Percentiles rank a stretch among this genome's conserved stretches.
Evolutionary conservation across 2,797 vertebrate genomes (phyloP).

Genomic region (Perodicticus potto): DNA sequence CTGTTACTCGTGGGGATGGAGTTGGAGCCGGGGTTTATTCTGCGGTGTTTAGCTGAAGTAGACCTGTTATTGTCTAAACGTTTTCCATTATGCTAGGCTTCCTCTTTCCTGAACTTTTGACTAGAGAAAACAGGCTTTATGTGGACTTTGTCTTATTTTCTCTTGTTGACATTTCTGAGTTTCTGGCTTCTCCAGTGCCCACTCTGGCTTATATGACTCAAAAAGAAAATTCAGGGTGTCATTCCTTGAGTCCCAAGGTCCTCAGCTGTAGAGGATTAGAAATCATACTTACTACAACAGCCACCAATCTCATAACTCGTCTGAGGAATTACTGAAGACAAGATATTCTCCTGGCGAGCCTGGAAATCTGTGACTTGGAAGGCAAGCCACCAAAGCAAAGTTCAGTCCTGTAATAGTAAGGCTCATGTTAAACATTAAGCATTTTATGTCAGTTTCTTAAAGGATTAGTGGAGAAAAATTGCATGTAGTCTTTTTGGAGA

Average conservation of each 20-base stretch:
- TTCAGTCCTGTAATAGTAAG: too few relatives aligned
- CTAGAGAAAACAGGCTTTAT: not conserved
- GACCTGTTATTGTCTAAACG: not conserved
- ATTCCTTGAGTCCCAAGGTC: not conserved
- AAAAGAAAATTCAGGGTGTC: constrained; percentile 13
- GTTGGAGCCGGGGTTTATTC: not conserved
- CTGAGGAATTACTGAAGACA: too few relatives aligned
- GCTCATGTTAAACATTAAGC: too few relatives aligned
- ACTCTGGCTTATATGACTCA: not conserved
- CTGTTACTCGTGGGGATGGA: not conserved
- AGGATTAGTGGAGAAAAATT: too few relatives aligned
- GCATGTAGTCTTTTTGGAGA: too few relatives aligned
- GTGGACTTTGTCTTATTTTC: not conserved
- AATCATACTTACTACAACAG: too few relatives aligned
- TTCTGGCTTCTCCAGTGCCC: not conserved
- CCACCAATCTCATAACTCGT: too few relatives aligned
- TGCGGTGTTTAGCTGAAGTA: not conserved
- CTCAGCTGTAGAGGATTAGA: not conserved
- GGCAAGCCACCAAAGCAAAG: too few relatives aligned
- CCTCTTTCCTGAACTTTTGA: not conserved
- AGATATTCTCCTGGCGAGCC: too few relatives aligned
- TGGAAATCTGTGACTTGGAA: too few relatives aligned
- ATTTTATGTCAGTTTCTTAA: too few relatives aligned
- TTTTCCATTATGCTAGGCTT: not conserved
- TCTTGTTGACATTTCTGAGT: not conserved